phyloP scores from a whole-genome alignment of 2,113 vertebrate species.

The Poecile atricapillus region DNA sequence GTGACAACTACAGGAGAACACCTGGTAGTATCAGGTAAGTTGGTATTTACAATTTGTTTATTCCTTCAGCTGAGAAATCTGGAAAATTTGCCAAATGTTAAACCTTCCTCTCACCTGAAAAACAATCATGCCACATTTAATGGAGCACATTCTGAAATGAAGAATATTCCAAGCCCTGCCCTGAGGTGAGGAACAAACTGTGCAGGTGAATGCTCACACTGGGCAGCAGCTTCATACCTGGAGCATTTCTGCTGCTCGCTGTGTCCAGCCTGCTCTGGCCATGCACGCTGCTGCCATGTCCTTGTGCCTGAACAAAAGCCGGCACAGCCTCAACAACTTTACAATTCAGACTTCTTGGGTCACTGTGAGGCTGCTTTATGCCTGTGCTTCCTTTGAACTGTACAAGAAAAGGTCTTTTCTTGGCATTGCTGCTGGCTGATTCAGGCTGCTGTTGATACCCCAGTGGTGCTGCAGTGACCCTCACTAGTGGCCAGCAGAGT shows the following conservation, averaged over 20 bases:
- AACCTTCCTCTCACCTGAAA: background rate
- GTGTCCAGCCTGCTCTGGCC: background rate
- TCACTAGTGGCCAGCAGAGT: background rate
- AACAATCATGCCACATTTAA: background rate
- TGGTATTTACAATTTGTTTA: background rate
- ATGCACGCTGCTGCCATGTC: rapidly evolving
- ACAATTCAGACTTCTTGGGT: background rate
- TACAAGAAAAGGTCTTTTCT: background rate
- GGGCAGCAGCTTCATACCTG: background rate
- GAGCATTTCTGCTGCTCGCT: background rate
- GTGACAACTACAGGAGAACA: background rate
- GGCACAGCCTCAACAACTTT: background rate
- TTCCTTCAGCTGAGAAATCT: background rate
- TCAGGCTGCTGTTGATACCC: background rate
- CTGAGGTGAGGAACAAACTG: rapidly evolving
- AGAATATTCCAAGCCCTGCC: background rate
- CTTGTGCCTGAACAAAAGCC: background rate
- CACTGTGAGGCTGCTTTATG: background rate
- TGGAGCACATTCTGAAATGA: background rate
- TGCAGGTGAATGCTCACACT: background rate
- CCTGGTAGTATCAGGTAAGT: background rate
- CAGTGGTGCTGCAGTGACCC: background rate
- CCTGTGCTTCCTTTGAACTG: background rate
- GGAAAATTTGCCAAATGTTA: background rate
- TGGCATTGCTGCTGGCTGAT: background rate